Percentiles rank a stretch among this genome's conserved stretches.
Conservation (phyloP, 1,140 invertebrate species). For the Forficula auricularia region DNA sequence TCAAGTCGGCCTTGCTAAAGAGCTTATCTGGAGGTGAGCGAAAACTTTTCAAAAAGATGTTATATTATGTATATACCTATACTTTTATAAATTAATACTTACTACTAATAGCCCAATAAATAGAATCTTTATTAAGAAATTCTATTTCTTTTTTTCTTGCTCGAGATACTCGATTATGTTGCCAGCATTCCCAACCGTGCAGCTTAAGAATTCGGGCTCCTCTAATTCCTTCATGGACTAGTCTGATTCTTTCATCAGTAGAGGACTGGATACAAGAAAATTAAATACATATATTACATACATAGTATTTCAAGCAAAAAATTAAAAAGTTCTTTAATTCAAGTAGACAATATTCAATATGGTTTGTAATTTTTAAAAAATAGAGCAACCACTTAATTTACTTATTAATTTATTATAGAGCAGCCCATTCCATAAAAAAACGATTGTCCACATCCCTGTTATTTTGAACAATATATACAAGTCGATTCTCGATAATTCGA, state of each 20-base stretch:
- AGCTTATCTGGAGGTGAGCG: no score
- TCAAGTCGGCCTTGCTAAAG: no score
- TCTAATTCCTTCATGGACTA: conserved; percentile 61
- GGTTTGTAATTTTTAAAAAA: background rate
- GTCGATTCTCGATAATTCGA: no score
- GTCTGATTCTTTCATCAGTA: conserved; percentile 54
- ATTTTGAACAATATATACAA: no score
- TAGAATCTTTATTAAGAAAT: conserved; percentile 49
- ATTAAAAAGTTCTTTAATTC: no score
- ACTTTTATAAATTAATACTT: conserved; percentile 25
- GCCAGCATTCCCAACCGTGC: conserved; percentile 63
- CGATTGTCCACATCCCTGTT: no score
- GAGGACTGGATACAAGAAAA: conserved; percentile 31
- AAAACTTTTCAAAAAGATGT: no score
- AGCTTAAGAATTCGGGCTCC: conserved; percentile 68
- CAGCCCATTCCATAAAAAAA: no score
- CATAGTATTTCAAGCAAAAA: no score
- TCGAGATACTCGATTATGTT: conserved; percentile 42
- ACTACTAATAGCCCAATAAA: conserved; percentile 59
- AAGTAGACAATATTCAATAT: background rate
- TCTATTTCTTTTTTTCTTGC: conserved; percentile 51
- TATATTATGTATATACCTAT: no score
- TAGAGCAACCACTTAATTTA: no score
- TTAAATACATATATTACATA: background rate
- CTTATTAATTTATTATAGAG: no score